These are phyloP conservation scores for Microctonus hyperodae DNA, from an alignment of 2,888 invertebrate species.

Conservation along the genomic window DNA sequence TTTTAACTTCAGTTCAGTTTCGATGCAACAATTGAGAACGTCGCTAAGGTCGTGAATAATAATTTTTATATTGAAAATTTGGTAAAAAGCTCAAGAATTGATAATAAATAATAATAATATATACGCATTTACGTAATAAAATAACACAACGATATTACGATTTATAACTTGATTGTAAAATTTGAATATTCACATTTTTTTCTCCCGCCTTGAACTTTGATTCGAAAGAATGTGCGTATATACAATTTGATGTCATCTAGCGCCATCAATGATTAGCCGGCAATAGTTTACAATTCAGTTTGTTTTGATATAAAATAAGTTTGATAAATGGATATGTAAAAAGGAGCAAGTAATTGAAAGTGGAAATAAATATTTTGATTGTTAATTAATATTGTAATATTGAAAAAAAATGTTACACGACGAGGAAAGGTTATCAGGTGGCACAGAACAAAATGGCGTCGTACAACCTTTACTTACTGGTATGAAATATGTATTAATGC, in stretches of 20 bases:
- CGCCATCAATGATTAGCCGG: not conserved
- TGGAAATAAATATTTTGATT: not conserved
- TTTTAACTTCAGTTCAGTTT: too few relatives aligned
- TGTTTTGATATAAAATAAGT: slow-evolving; percentile 2
- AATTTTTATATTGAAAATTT: too few relatives aligned
- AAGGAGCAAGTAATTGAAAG: not conserved
- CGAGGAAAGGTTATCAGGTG: slow-evolving; percentile 47
- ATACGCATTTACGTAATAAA: too few relatives aligned
- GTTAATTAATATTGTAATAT: not conserved
- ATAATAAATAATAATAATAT: too few relatives aligned
- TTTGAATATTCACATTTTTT: not conserved
- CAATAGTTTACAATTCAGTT: not conserved
- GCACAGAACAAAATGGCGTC: slow-evolving; percentile 78
- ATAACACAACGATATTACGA: too few relatives aligned
- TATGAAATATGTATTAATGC: too few relatives aligned
- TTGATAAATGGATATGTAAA: too few relatives aligned
- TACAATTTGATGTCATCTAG: not conserved
- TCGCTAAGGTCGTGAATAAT: too few relatives aligned
- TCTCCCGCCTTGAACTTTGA: not conserved
- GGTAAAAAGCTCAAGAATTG: too few relatives aligned
- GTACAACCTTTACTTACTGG: slow-evolving; percentile 92
- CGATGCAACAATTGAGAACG: too few relatives aligned
- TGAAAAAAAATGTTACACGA: slow-evolving; percentile 51
- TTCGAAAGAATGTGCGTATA: too few relatives aligned
- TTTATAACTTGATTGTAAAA: too few relatives aligned